Base-by-base conservation (phyloP, 2,888 invertebrate genomes). In the Sarcophaga carnaria region DNA sequence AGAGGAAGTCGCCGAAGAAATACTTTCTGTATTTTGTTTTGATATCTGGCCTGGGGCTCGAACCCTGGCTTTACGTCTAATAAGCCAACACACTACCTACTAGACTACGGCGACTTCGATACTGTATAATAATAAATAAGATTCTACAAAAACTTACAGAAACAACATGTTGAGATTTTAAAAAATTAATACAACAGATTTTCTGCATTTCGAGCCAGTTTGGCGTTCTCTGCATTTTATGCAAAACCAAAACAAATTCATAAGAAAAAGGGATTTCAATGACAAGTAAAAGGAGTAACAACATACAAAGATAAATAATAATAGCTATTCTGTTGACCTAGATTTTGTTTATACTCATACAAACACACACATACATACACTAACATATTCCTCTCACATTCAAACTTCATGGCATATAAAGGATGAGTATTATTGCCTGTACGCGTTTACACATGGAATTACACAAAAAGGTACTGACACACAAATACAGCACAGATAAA, bases 271-370 rank as follows among this genome's bases (percentile, higher is more conserved):
- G 69, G 49, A 60, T 20, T 45, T 27, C 25, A 37, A 22, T 80
- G 63, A 84, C 66, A 80, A 71, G 66, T 66, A 67, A 80, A 80
- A 72, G 80, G 66, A 80, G 76, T 80, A 59, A 70, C 54, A 37
- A 47, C 54, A 27, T 49, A 22, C 22, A 25, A 2, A 54, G 17
- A 14, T 12, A 22, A 83, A 71, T 45, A 80, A 80, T 80, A 84
- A 84, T 71, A 62, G 76, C 54, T 80, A 60, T 84, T 60, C 12
- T 80, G 75, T 71, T 84, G 80, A 80, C 80, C 84, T 49, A 84
- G 70, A 72, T 84, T 80, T 75, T 20, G 37, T n/a, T 64, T 47
- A 37, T 11, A 49, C 62, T 66, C 60, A 60, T 62, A 80, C 60
- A 60, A 47, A 80, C 27, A 62, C 66, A 79, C 17, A 70, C 22